These are phyloP conservation scores for Coecobrya sp. DNA, from an alignment of 2,888 invertebrate species.

Conservation along the genomic window DNA sequence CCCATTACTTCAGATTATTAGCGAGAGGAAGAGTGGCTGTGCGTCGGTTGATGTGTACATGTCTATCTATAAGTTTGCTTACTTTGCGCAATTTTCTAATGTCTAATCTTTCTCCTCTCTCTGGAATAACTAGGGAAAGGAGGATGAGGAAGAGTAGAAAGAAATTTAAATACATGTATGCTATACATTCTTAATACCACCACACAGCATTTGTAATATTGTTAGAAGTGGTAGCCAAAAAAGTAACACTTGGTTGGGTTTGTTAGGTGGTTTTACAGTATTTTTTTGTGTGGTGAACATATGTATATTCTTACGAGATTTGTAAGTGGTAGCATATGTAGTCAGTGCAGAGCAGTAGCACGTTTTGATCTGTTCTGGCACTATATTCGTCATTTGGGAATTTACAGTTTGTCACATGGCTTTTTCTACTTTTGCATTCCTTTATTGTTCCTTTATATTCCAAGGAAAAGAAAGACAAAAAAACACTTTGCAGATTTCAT, in stretches of 20 bases:
- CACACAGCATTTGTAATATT: not conserved
- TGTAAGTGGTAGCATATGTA: no score
- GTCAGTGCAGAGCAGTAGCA: not conserved
- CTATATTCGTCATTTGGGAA: slow-evolving; percentile 77
- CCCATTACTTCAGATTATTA: slow-evolving; percentile 15
- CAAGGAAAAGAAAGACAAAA: slow-evolving; percentile 24
- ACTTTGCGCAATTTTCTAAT: not conserved
- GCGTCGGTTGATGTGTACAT: not conserved
- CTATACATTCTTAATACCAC: not conserved
- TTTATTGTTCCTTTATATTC: slow-evolving; percentile 38
- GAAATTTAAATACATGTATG: not conserved
- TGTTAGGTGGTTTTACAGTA: not conserved
- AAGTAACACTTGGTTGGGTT: slow-evolving; percentile 13
- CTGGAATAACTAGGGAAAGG: not conserved
- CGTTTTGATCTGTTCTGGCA: slow-evolving; percentile 78
- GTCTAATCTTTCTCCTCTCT: not conserved
- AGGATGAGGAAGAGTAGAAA: not conserved
- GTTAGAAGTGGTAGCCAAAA: slow-evolving; percentile 19
- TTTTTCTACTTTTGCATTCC: slow-evolving; percentile 22
- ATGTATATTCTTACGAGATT: no score
- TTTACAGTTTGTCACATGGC: slow-evolving; percentile 75
- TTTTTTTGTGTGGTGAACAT: not conserved
- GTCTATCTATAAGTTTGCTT: not conserved
- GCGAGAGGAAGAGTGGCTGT: not conserved
- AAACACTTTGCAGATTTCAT: slow-evolving; percentile 43